Evolutionary conservation across 2,797 vertebrate species (phyloP).

Genomic region (Tamandua tetradactyla): DNA sequence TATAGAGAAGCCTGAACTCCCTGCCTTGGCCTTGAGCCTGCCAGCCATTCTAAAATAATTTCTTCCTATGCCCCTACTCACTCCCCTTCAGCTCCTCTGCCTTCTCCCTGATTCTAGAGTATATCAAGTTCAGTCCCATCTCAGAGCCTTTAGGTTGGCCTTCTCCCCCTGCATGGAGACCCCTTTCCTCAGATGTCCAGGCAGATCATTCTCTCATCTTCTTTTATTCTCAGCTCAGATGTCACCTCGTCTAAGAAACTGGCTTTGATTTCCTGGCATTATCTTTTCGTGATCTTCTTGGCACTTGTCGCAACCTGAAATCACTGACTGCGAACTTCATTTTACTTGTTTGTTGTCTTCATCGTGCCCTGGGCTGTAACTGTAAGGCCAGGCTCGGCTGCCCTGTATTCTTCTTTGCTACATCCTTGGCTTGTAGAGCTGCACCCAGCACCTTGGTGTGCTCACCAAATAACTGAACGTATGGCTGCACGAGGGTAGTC

Average conservation of each 20-base stretch:
- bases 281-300: background rate
- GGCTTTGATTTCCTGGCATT: background rate
- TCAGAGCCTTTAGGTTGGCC: background rate
- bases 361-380: too few species aligned
- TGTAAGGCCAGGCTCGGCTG: background rate
- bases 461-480: background rate
- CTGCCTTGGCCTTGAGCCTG: fast-evolving
- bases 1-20: background rate
- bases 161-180: background rate
- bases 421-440: background rate
- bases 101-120: background rate
- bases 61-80: background rate
- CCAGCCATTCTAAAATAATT: fast-evolving
- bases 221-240: background rate
- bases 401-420: background rate
- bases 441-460: too few species aligned
- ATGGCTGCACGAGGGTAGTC: background rate
- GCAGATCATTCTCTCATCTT: background rate
- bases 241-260: background rate
- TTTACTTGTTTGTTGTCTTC: background rate
- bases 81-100: background rate
- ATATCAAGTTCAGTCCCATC: background rate
- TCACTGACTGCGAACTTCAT: background rate
- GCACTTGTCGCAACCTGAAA: too few species aligned
- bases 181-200: background rate